phyloP scores from a whole-genome alignment of 2,888 invertebrate species.

The Creontiades dilutus region DNA sequence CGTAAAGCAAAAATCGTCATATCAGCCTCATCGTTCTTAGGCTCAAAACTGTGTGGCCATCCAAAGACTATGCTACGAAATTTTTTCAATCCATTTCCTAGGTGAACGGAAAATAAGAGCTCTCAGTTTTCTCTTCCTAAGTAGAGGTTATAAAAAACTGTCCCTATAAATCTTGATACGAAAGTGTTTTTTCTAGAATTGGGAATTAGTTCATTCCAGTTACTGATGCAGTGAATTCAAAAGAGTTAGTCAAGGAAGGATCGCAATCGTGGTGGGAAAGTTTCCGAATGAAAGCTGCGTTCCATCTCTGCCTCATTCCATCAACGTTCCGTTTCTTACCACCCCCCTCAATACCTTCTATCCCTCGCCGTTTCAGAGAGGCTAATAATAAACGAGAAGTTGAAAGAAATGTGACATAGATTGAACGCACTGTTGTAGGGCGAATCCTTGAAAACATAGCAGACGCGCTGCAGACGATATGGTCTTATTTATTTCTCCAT shows the following conservation, averaged over 20 bases:
- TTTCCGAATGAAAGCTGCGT: constrained; percentile 26
- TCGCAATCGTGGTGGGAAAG: neutral
- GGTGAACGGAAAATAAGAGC: too few species aligned
- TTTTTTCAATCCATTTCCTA: too few species aligned
- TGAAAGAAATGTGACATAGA: constrained; percentile 55
- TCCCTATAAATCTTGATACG: too few species aligned
- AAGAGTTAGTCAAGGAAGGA: neutral
- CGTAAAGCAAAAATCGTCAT: too few species aligned
- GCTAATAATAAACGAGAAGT: constrained; percentile 53
- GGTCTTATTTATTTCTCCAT: neutral
- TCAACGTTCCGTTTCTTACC: constrained; percentile 23
- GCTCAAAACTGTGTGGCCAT: too few species aligned
- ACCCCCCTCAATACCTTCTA: neutral
- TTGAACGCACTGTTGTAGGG: constrained; percentile 34
- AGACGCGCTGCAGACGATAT: neutral
- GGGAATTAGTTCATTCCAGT: too few species aligned
- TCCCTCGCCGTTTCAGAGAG: neutral
- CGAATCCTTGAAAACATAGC: constrained; percentile 10
- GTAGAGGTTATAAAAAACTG: too few species aligned
- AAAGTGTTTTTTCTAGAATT: too few species aligned
- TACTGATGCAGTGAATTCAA: neutral
- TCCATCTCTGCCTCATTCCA: constrained; percentile 33
- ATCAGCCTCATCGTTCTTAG: too few species aligned
- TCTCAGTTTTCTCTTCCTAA: too few species aligned
- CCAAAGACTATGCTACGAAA: too few species aligned